Percentiles rank a stretch among this genome's conserved stretches.
Conservation (phyloP, 1,140 invertebrate genomes). For the Drosophila erecta region DNA sequence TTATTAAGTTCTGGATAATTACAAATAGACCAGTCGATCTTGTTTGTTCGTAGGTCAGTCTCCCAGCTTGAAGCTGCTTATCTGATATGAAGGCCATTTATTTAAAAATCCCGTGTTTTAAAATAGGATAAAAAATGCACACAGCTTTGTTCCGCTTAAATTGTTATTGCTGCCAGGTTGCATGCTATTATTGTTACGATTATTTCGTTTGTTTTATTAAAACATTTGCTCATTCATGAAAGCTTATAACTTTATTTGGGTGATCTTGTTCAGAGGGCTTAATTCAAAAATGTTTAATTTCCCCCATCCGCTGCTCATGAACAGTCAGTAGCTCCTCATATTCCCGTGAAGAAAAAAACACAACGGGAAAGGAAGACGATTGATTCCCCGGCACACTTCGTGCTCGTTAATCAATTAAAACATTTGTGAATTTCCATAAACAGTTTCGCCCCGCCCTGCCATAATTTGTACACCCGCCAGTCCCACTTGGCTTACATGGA, state of each 20-base stretch:
- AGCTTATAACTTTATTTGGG: too few species aligned
- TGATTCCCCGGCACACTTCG: slow-evolving; percentile 46
- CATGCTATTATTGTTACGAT: too few species aligned
- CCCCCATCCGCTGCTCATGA: neutral
- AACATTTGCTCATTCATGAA: too few species aligned
- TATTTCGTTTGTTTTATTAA: neutral
- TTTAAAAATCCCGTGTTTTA: too few species aligned
- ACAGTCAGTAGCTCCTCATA: slow-evolving; percentile 10
- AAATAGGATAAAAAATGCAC: too few species aligned
- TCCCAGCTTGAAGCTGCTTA: too few species aligned
- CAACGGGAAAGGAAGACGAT: neutral
- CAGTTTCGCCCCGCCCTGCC: slow-evolving; percentile 44
- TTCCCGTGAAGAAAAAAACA: slow-evolving; percentile 20
- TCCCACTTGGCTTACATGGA: slow-evolving; percentile 54
- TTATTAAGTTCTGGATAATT: too few species aligned
- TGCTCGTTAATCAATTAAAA: slow-evolving; percentile 69
- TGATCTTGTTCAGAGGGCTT: neutral
- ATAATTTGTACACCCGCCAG: slow-evolving; percentile 62
- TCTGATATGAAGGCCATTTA: too few species aligned
- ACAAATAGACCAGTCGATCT: too few species aligned
- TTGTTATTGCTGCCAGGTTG: too few species aligned
- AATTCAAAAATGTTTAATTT: neutral
- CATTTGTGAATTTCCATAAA: slow-evolving; percentile 70
- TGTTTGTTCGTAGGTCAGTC: too few species aligned
- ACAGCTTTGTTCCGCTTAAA: too few species aligned